These are phyloP conservation scores for Diloba caeruleocephala DNA, from an alignment of 2,888 invertebrate genomes.

Conservation along the genomic window DNA sequence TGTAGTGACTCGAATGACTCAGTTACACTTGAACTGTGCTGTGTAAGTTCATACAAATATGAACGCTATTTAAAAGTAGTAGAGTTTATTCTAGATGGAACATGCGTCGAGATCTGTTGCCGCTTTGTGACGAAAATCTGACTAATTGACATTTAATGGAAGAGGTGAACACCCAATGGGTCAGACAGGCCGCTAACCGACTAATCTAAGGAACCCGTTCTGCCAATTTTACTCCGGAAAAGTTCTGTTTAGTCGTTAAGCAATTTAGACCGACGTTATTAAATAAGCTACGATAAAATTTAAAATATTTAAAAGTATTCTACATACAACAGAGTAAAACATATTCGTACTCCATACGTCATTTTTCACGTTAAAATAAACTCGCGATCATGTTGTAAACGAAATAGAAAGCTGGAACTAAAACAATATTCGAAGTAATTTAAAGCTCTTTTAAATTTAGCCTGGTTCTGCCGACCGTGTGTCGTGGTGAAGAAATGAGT, in stretches of 20 bases:
- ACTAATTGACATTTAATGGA: constrained; percentile 65
- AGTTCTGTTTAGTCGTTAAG: background rate
- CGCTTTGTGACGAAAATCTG: constrained; percentile 56
- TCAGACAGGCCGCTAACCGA: constrained; percentile 36
- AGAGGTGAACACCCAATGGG: constrained; percentile 60
- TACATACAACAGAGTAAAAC: too few species aligned
- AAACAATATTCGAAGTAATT: too few species aligned
- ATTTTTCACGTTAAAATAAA: too few species aligned
- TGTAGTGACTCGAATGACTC: constrained; percentile 55
- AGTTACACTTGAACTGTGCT: constrained; percentile 55
- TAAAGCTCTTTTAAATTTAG: too few species aligned
- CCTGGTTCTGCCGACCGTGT: too few species aligned
- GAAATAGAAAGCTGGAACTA: too few species aligned
- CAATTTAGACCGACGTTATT: too few species aligned
- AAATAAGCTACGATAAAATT: too few species aligned
- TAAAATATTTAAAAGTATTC: too few species aligned
- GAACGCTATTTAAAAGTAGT: constrained; percentile 16
- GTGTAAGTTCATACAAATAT: constrained; percentile 23
- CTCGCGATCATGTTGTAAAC: background rate
- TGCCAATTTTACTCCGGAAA: background rate
- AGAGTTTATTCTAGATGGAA: constrained; percentile 39
- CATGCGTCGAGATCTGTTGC: constrained; percentile 27
- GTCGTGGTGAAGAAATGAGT: too few species aligned
- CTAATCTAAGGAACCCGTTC: constrained; percentile 12
- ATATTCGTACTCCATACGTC: too few species aligned